Evolutionary conservation across 2,797 vertebrate species (phyloP).

Genomic region (Hoplostethus atlanticus): DNA sequence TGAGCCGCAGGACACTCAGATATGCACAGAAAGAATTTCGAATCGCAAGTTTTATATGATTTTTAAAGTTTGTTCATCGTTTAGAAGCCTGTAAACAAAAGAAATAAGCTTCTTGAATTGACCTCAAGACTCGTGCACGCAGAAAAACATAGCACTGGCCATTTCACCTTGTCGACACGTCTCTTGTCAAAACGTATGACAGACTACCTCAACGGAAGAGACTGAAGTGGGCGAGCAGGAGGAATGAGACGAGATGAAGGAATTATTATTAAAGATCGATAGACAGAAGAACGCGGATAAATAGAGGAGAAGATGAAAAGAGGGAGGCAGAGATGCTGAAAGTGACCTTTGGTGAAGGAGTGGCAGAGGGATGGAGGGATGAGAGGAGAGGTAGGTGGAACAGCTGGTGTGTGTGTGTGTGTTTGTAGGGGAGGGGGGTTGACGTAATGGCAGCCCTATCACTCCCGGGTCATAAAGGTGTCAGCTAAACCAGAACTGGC

Average conservation of each 20-base stretch:
- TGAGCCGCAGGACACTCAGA: conserved; percentile 6
- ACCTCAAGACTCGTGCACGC: not conserved
- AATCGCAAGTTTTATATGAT: conserved; percentile 29
- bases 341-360: conserved; percentile 74
- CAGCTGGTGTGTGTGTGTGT: conserved; percentile 68
- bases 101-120: not conserved
- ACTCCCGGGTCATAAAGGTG: conserved; percentile 78
- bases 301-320: conserved; percentile 50
- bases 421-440: conserved; percentile 47
- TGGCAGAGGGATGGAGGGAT: conserved; percentile 62
- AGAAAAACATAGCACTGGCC: not conserved
- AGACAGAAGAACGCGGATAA: conserved; percentile 36
- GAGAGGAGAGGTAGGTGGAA: conserved; percentile 58
- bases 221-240: conserved; percentile 31
- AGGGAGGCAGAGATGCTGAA: conserved; percentile 38
- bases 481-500: conserved; percentile 64
- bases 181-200: conserved; percentile 14
- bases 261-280: conserved; percentile 35
- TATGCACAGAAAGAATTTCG: conserved; percentile 26
- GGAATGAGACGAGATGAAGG: conserved; percentile 7
- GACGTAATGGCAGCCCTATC: conserved; percentile 72
- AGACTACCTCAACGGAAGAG: conserved; percentile 15
- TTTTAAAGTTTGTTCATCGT: conserved; percentile 14
- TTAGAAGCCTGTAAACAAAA: conserved; percentile 20
- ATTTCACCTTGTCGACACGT: conserved; percentile 15